Base-by-base conservation (phyloP, 2,888 invertebrate genomes). In the Mimachlamys varia region DNA sequence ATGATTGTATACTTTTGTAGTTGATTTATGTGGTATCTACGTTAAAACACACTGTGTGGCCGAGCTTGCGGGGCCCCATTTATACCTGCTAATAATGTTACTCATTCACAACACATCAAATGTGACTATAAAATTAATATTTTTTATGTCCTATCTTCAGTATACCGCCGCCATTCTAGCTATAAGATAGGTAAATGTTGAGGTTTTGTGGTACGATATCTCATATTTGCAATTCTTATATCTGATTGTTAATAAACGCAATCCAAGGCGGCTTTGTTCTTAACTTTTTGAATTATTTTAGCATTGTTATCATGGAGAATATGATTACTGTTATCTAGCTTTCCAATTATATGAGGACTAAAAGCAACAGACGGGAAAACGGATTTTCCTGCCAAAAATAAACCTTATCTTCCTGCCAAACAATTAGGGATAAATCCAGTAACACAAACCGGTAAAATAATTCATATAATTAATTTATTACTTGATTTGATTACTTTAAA, bases 361-460 rank as follows among this genome's bases (percentile, higher is more conserved):
- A 76, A 76, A 76, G 27, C 76, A 76, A 76, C 76, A 76, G 76
- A 76, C 76, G 76, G 76, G 76, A 76, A 76, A 76, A 76, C 76
- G 33, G 33, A 13, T 33, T 12, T 33, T 27, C 4, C 76, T 76
- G 76, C 76, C 76, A 76, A 76, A 76, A 76, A 76, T 76, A 76
- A 17, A 76, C 76, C 12, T 10, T 0, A 12, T 22, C 76, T 76
- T 2, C 27, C 12, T 27, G 76, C 76, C 76, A 76, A 76, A 76
- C 33, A 76, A 76, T 76, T 27, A 27, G 7, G 10, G 10, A 33
- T 76, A 76, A 27, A 33, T 22, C 27, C 76, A 33, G 33, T 33
- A 76, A 76, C 76, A 76, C 5, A 76, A 76, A 76, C 76, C 76
- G 12, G 76, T 76, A 76, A 76, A 76, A 76, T 76, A 10, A 33